These are phyloP conservation scores for Lithodes maja DNA, from an alignment of 2,888 invertebrate genomes.

Conservation along the genomic window DNA sequence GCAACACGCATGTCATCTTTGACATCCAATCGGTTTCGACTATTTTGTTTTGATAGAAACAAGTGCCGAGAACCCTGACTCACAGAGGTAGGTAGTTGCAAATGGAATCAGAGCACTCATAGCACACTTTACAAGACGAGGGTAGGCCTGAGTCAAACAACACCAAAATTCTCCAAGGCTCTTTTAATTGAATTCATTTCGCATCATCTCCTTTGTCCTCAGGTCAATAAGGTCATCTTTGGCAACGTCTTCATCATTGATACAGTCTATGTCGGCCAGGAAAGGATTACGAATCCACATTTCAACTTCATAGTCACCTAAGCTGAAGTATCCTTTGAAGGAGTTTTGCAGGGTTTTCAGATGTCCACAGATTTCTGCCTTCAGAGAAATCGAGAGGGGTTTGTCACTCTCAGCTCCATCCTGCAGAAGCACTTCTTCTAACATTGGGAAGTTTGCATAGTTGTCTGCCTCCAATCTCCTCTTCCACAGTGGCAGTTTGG, in stretches of 20 bases:
- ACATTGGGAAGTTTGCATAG: constrained; percentile 38
- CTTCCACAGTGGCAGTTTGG: constrained; percentile 4
- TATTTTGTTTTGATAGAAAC: constrained; percentile 27
- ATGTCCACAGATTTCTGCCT: constrained; percentile 26
- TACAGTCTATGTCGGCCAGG: constrained; percentile 30
- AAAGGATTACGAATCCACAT: constrained; percentile 40
- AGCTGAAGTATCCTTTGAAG: constrained; percentile 18
- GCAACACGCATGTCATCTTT: constrained; percentile 42
- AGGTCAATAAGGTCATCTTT: constrained; percentile 1
- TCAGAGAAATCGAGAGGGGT: constrained; percentile 19
- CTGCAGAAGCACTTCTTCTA: constrained; percentile 40
- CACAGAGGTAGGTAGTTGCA: constrained; percentile 1
- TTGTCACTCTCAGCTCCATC: constrained; percentile 37
- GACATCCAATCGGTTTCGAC: constrained; percentile 31
- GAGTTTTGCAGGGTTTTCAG: constrained; percentile 28
- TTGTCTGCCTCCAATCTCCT: too few species aligned
- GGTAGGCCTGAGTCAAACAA: constrained; percentile 37
- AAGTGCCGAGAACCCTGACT: constrained; percentile 37
- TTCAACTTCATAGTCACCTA: constrained; percentile 18
- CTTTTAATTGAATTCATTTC: constrained; percentile 34
- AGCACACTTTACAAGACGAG: constrained; percentile 47
- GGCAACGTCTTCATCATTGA: constrained; percentile 18
- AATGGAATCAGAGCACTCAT: constrained; percentile 18
- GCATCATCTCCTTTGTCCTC: constrained; percentile 31
- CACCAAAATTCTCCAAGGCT: constrained; percentile 42